Evolutionary conservation across 2,888 invertebrate genomes (phyloP), one percentile per base, ranked within the genome.

Genomic region (Melanostoma scalare): DNA sequence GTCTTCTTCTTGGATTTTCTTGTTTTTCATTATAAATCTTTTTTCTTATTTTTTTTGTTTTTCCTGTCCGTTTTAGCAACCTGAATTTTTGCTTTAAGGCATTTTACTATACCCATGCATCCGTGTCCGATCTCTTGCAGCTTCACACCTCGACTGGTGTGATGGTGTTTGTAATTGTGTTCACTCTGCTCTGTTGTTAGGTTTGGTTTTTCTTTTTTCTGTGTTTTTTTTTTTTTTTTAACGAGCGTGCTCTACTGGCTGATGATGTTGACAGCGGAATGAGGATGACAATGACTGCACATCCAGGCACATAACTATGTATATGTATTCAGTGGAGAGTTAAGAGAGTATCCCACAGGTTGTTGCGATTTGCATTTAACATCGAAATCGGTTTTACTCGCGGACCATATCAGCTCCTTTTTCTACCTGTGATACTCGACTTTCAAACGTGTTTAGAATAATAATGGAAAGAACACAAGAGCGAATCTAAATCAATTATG

Each of bases 41-140:
- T 20, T 58, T 31, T 40, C 35, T 38, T 20, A 20, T 20, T 31
- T 10, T 36, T 35, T 42, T 44, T 44, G 6, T 9, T 10, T 55
- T 35, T 67, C 42, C 30, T 42, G 30, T 20, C 31, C 36, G 53
- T 44, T 74, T 38, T 55, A 20, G 46, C 67, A 74, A 79, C 74
- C 56, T 44, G 61, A 63, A 68, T 44, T 67, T 69, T 50, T 50
- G 50, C 69, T 53, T 58, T 9, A 40, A 71, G 69, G 36, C 6
- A 69, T 56, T 63, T 44, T 44, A 9, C 35, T 44, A 53, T 44
- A 42, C 36, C 75, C 2, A n/a, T 67, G 50, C 48, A 72, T 71
- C 81, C 65, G 76, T 77, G 81, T 72, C 61, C 60, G 72, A 81
- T 81, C 71, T 81, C 55, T 65, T 81, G 81, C 67, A 67, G 81